Percentiles rank a stretch among this genome's conserved stretches.
Conservation (phyloP, 2,888 invertebrate species). For the Zygothrica quintamaculata region DNA sequence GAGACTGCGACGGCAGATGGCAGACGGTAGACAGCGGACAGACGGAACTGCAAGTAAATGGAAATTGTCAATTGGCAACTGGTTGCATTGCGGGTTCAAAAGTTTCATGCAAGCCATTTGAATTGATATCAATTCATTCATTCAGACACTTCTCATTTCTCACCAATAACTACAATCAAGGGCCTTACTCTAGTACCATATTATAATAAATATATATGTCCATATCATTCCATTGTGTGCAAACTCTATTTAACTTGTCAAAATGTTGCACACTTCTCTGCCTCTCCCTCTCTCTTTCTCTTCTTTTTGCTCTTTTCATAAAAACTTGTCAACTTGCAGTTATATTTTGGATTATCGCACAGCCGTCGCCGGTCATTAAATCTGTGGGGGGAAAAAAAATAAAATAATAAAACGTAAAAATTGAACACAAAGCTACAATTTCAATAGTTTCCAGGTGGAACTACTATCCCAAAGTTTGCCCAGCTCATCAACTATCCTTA, state of each 20-base stretch:
- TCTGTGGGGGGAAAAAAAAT: no score
- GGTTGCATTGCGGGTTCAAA: constrained; percentile 62
- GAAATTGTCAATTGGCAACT: constrained; percentile 27
- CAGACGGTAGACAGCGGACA: constrained; percentile 1
- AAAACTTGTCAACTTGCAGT: constrained; percentile 19
- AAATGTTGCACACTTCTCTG: constrained; percentile 8
- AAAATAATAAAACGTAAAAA: no score
- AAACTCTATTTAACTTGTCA: constrained; percentile 21
- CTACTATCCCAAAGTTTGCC: constrained; percentile 1
- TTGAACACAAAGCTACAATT: not conserved
- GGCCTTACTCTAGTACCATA: no score
- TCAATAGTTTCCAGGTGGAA: constrained; percentile 17
- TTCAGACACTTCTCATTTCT: no score
- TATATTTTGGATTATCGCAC: no score
- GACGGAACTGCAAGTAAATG: constrained; percentile 3
- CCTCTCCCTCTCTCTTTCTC: no score
- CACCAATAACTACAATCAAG: no score
- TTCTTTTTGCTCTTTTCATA: no score
- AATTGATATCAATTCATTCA: constrained; percentile 61
- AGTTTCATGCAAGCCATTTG: constrained; percentile 41
- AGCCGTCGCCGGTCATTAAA: constrained; percentile 29
- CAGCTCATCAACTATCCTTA: no score
- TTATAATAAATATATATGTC: no score
- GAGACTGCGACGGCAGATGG: no score
- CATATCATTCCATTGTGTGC: constrained; percentile 23